Base-by-base conservation (phyloP, 2,888 invertebrate genomes). In the Pollenia angustigena region DNA sequence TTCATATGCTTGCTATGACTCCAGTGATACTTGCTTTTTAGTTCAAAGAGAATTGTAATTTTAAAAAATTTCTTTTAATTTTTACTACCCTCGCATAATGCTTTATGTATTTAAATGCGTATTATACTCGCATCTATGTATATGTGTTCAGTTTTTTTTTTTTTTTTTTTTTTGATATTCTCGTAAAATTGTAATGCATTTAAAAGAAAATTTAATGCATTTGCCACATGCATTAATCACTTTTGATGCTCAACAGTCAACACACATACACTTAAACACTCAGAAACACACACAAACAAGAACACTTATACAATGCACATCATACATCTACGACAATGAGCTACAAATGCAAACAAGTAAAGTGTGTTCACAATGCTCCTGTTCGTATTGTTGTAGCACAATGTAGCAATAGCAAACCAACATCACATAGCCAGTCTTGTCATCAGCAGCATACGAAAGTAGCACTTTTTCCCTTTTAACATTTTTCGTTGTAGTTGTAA, bases 191-290 rank as follows among this genome's bases (percentile, higher is more conserved):
- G 92, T 92, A 92, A 92, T 92, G 92, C 92, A 92, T 92, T 92
- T 92, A 92, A 92, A 91, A 90, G 92, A 92, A 84, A 84, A 92
- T 92, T 92, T 92, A 92, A 92, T 92, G 92, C 92, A 92, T 92
- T 92, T 92, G 92, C 92, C 92, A 92, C 92, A 92, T 90, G 91
- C 92, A 92, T 92, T 92, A 92, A 92, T 92, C 92, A 92, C 92
- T 92, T 91, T 91, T 84, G 87, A 87, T 87, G 87, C 84, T 87
- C 78, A 87, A 75, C 91, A 90, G 90, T 85, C 87, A 91, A 89
- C 88, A 89, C 89, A 89, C 88, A 72, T 18, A 71, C 52, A 74
- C 18, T 60, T 32, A 6, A 32, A 32, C 10, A 54, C 54, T 32
- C 60, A 40, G 16, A 0, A 46, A 23, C n/a, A 14, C 10, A 54